Conservation (phyloP, 2,888 invertebrate species). For the Ommatoiulus sabulosus region DNA sequence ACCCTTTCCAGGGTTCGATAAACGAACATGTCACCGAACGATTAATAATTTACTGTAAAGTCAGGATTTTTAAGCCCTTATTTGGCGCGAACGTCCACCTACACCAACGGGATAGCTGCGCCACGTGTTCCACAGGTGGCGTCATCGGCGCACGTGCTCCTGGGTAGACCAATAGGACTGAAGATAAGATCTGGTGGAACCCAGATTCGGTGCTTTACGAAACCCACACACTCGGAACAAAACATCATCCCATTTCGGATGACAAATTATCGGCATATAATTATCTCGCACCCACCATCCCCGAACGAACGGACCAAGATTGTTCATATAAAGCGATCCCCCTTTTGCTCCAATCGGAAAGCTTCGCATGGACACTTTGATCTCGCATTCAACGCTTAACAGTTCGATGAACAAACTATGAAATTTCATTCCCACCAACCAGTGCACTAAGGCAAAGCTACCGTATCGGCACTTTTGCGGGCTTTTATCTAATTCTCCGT, state of each 20-base stretch:
- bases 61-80: background rate
- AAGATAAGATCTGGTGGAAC: constrained; percentile 2
- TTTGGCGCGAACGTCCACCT: constrained; percentile 7
- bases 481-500: background rate
- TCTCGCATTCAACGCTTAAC: background rate
- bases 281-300: background rate
- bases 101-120: background rate
- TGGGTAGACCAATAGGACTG: background rate
- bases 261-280: constrained; percentile 44
- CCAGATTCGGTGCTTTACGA: background rate
- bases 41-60: background rate
- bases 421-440: constrained; percentile 14
- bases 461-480: background rate
- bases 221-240: constrained; percentile 17
- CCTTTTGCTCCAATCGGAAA: constrained; percentile 18
- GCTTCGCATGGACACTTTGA: background rate
- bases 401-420: constrained; percentile 46
- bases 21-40: background rate
- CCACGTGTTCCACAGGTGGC: constrained; percentile 41
- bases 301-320: background rate
- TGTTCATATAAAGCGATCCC: constrained; percentile 2
- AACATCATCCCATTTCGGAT: constrained; percentile 34
- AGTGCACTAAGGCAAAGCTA: background rate
- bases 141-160: background rate
- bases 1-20: background rate